phyloP scores from a whole-genome alignment of 37 sponge, comb jelly and placozoan species.

The Chondrosia reniformis region DNA sequence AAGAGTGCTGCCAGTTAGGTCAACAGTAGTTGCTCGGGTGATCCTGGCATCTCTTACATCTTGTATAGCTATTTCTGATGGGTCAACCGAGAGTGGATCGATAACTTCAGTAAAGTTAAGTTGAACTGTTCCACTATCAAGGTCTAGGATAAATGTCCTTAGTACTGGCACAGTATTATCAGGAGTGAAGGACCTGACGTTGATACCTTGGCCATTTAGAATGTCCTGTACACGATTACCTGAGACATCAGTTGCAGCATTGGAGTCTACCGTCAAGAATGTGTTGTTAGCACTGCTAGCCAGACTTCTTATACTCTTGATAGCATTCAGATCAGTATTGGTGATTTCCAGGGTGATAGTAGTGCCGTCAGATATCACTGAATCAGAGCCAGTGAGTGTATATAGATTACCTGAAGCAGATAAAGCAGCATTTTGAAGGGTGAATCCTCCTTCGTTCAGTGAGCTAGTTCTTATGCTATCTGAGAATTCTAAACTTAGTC shows the following conservation, averaged over 20 bases:
- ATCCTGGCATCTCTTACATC: constrained; percentile 41
- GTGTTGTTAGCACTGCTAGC: constrained; percentile 56
- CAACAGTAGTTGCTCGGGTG: constrained; percentile 26
- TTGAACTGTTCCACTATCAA: constrained; percentile 59
- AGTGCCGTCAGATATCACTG: background rate
- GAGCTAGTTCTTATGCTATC: constrained; percentile 52
- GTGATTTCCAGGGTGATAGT: constrained; percentile 51
- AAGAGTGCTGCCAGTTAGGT: constrained; percentile 38
- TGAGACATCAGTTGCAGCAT: constrained; percentile 57
- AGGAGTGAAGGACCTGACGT: constrained; percentile 30
- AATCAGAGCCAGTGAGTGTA: constrained; percentile 43
- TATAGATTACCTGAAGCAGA: constrained; percentile 57
- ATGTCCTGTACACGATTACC: constrained; percentile 46
- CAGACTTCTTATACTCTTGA: constrained; percentile 60
- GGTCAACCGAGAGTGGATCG: constrained; percentile 37
- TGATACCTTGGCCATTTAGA: constrained; percentile 52
- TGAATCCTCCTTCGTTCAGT: constrained; percentile 44
- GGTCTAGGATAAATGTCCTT: constrained; percentile 59
- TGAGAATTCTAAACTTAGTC: constrained; percentile 60
- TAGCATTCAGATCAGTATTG: constrained; percentile 55
- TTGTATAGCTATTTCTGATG: constrained; percentile 60
- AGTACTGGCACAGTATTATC: constrained; percentile 64
- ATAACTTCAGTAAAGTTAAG: constrained; percentile 71
- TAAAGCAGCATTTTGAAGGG: constrained; percentile 52
- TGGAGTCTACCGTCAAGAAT: constrained; percentile 53